phyloP scores from a whole-genome alignment of 2,888 invertebrate species.

The Neocrepidodera transversa region DNA sequence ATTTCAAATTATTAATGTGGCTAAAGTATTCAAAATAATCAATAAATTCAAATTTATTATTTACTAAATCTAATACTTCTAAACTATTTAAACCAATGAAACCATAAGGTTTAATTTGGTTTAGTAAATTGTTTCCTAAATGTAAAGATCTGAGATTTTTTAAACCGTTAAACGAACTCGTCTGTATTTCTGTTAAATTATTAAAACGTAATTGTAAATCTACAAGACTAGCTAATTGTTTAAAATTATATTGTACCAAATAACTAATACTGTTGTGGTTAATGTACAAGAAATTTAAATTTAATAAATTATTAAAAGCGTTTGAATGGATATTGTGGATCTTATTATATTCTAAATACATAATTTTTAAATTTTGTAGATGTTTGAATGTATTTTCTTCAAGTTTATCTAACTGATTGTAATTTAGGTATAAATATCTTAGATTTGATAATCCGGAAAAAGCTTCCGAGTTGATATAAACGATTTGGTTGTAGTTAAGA shows the following conservation, averaged over 20 bases:
- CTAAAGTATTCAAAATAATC: conserved; percentile 49
- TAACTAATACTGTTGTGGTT: conserved; percentile 56
- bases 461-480: conserved; percentile 54
- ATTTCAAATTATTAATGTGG: conserved; percentile 50
- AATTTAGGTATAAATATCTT: conserved; percentile 57
- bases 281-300: conserved; percentile 56
- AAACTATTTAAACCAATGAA: conserved; percentile 56
- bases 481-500: conserved; percentile 56
- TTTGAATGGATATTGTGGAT: conserved; percentile 56
- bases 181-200: conserved; percentile 54
- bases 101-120: conserved; percentile 54
- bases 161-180: conserved; percentile 58
- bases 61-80: conserved; percentile 53
- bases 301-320: conserved; percentile 56
- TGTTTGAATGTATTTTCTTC: conserved; percentile 55
- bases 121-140: conserved; percentile 58
- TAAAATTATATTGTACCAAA: conserved; percentile 56
- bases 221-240: conserved; percentile 53
- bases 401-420: conserved; percentile 57
- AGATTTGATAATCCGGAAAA: conserved; percentile 56
- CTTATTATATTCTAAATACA: conserved; percentile 58
- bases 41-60: conserved; percentile 51
- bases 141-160: conserved; percentile 54
- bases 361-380: conserved; percentile 55
- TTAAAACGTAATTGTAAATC: conserved; percentile 57